Base-by-base conservation (phyloP, 2,888 invertebrate genomes). In the Augiades crinisus region DNA sequence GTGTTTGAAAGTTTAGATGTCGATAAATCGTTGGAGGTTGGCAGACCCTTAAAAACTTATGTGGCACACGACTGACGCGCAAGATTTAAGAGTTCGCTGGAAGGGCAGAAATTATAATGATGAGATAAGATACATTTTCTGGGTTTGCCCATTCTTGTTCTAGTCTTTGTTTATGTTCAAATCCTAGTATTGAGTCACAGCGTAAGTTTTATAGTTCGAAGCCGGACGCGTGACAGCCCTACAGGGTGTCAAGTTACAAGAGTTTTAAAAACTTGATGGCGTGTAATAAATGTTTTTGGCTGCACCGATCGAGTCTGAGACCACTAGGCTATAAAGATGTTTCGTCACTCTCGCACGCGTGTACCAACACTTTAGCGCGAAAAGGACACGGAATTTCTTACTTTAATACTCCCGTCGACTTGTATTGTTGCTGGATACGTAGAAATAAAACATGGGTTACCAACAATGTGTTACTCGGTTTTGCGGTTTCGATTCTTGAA, bases 231-330 rank as follows among this genome's bases (percentile, higher is more conserved):
- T n/a, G n/a, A n/a, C n/a, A n/a, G n/a, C n/a, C n/a, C n/a, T n/a
- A n/a, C n/a, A n/a, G 57, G 77, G 87, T 86, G 84, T 87, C 84
- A 68, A 27, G 74, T 86, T 85, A 87, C 87, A 85, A 63, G 77
- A 63, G 68, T 77, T 12, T 77, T 78, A 69, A 76, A 81, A 82
- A 86, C 75, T 84, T 85, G 85, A 86, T 81, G 78, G 82, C 65
- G 63, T 70, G 81, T 86, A 78, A 83, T 81, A 83, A 86, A 87
- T 82, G 80, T 75, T 78, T 81, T 81, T 78, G 81, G 68, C 77
- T 76, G 74, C 72, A 74, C 64, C 73, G 70, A 70, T 75, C 73
- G 71, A 70, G 71, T 72, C 68, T 12, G 31, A 27, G 31, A 46
- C 67, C 81, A 79, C 67, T 72, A 72, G 66, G 65, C 70, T 64